phyloP scores from a whole-genome alignment of 2,888 invertebrate genomes.

The Drosophila falleni region DNA sequence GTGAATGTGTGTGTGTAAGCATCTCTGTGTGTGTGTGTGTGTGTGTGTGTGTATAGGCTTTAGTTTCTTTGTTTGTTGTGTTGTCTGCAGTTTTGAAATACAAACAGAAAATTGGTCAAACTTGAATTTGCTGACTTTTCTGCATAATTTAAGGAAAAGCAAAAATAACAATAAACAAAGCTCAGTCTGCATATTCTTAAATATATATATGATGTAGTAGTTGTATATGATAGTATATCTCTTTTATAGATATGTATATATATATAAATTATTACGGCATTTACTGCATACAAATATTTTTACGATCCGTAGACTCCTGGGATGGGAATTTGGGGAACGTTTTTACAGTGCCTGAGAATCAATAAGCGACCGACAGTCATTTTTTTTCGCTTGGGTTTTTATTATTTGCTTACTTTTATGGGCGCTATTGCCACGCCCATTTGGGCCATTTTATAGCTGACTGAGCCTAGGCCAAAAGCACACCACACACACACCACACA shows the following conservation, averaged over 20 bases:
- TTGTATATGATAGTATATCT: conserved; percentile 10
- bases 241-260: conserved; percentile 20
- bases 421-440: conserved; percentile 49
- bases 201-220: conserved; percentile 44
- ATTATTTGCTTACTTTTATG: conserved; percentile 63
- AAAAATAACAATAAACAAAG: conserved; percentile 40
- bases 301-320: conserved; percentile 37
- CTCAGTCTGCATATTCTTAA: conserved; percentile 44
- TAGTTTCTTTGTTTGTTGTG: conserved; percentile 42
- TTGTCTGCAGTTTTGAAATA: conserved; percentile 68
- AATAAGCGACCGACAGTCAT: conserved; percentile 40
- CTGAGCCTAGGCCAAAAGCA: conserved; percentile 26
- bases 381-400: conserved; percentile 25
- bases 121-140: conserved; percentile 71
- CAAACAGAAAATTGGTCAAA: conserved; percentile 65
- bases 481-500: conserved; percentile 4
- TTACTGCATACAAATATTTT: conserved; percentile 60
- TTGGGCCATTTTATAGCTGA: conserved; percentile 49
- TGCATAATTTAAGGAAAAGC: conserved; percentile 45
- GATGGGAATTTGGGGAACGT: conserved; percentile 4
- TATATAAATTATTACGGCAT: conserved; percentile 49
- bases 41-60: conserved; percentile 1
- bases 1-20: neutral
- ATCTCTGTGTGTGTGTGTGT: neutral
- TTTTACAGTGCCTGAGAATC: conserved; percentile 35